Conservation (phyloP, 2,888 invertebrate species). For the Anaspis maculata region DNA sequence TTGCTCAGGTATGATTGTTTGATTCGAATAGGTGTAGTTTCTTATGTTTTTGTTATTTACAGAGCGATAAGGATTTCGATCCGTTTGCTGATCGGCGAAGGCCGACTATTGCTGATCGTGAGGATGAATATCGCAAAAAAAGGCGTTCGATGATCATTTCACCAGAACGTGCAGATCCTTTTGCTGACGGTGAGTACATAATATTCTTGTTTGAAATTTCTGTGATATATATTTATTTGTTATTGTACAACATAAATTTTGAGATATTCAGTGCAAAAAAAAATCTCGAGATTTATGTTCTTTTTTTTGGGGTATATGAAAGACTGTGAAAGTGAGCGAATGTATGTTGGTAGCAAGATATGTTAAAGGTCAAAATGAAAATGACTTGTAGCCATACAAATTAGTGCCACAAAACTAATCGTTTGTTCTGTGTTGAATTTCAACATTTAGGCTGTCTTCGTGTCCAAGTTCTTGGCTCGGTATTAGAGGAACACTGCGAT, state of each 20-base stretch:
- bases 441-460: constrained; percentile 28
- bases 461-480: constrained; percentile 3
- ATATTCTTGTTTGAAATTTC: constrained; percentile 1
- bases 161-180: constrained; percentile 94
- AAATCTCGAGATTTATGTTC: no score
- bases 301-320: constrained; percentile 30
- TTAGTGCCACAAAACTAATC: constrained; percentile 27
- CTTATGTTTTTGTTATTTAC: constrained; percentile 21
- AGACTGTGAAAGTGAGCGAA: constrained; percentile 18
- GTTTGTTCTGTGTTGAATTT: constrained; percentile 34
- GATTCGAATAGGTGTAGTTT: constrained; percentile 1
- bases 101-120: constrained; percentile 90
- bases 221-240: constrained; percentile 5
- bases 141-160: constrained; percentile 89
- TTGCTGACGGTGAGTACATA: constrained; percentile 81
- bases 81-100: constrained; percentile 88
- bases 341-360: constrained; percentile 5
- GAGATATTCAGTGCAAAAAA: constrained; percentile 3
- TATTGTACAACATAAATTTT: constrained; percentile 10
- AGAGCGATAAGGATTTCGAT: constrained; percentile 89
- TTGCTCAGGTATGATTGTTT: constrained; percentile 59
- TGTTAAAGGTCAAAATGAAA: constrained; percentile 6
- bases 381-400: constrained; percentile 9
- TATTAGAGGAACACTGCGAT: neutral
- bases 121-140: constrained; percentile 92